Evolutionary conservation across 2,113 vertebrate genomes (phyloP).

Genomic region (Neogobius melanostomus): DNA sequence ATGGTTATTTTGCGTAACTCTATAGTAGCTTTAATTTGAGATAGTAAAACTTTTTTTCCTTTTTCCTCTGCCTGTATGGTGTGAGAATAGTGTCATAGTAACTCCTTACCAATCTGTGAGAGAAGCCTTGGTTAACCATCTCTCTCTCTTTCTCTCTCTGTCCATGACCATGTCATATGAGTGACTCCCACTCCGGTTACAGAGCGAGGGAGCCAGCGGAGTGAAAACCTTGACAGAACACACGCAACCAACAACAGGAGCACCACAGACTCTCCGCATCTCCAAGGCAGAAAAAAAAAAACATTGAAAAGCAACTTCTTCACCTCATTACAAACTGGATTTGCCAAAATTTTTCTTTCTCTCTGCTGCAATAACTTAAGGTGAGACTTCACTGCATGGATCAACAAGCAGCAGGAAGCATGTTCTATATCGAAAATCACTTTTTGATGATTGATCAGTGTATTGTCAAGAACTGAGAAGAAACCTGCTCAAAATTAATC

Average conservation of each 20-base stretch:
- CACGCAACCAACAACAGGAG: conserved; percentile 31
- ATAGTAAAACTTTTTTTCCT: not conserved
- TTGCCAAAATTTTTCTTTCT: conserved; percentile 16
- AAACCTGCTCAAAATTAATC: conserved; percentile 50
- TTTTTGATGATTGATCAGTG: conserved; percentile 23
- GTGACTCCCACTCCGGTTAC: conserved; percentile 63
- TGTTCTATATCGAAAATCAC: conserved; percentile 18
- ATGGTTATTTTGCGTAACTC: too few relatives aligned
- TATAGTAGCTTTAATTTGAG: too few relatives aligned
- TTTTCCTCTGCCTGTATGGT: not conserved
- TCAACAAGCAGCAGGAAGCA: conserved; percentile 19
- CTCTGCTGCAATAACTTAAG: conserved; percentile 38
- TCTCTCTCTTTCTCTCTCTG: conserved; percentile 1
- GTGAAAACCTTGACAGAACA: conserved; percentile 54
- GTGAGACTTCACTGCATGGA: conserved; percentile 45
- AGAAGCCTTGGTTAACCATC: not conserved
- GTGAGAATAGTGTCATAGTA: not conserved
- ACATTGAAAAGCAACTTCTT: conserved; percentile 8
- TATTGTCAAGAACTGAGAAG: conserved; percentile 37
- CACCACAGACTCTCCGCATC: conserved; percentile 13
- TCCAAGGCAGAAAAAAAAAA: conserved; percentile 14
- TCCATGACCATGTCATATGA: conserved; percentile 63
- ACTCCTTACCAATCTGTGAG: not conserved
- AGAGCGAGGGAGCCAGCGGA: conserved; percentile 26
- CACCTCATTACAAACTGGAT: conserved; percentile 19